Evolutionary conservation across 2,888 invertebrate species (phyloP).

Genomic region (Acrobasis suavella): DNA sequence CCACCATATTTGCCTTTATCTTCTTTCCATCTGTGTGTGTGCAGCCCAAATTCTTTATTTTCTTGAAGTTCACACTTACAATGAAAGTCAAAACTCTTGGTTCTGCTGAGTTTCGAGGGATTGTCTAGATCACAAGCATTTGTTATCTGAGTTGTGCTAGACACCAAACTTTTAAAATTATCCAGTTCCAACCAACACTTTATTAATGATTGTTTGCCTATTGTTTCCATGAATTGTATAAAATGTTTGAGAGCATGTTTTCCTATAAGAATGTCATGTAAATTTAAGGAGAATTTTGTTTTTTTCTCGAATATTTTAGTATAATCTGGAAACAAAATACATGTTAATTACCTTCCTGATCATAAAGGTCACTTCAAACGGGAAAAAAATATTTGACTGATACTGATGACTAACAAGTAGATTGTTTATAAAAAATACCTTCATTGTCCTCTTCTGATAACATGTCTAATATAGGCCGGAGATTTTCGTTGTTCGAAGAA

Average conservation of each 20-base stretch:
- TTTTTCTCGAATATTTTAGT: conserved; percentile 64
- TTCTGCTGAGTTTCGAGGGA: conserved; percentile 54
- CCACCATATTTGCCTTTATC: conserved; percentile 40
- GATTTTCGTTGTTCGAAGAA: conserved; percentile 40
- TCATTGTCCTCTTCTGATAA: conserved; percentile 55
- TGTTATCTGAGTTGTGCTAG: conserved; percentile 33
- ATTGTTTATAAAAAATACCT: conserved; percentile 45
- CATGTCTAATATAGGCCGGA: conserved; percentile 49
- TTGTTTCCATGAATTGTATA: conserved; percentile 92
- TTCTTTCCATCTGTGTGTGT: conserved; percentile 52
- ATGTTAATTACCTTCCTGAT: not conserved
- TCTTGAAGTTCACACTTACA: conserved; percentile 45
- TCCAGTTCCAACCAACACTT: conserved; percentile 91
- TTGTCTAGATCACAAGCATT: conserved; percentile 41
- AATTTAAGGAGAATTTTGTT: conserved; percentile 87
- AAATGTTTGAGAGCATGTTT: conserved; percentile 92
- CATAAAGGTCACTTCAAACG: not conserved
- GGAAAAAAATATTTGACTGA: not conserved
- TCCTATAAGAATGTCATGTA: conserved; percentile 89
- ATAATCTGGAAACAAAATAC: conserved; percentile 53
- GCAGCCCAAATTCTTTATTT: conserved; percentile 43
- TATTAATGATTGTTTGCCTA: conserved; percentile 84
- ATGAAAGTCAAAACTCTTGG: conserved; percentile 65
- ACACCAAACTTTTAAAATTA: conserved; percentile 76
- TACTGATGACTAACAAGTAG: not conserved